phyloP scores from a whole-genome alignment of 2,797 vertebrate species.

The Sebastes matsubarae region DNA sequence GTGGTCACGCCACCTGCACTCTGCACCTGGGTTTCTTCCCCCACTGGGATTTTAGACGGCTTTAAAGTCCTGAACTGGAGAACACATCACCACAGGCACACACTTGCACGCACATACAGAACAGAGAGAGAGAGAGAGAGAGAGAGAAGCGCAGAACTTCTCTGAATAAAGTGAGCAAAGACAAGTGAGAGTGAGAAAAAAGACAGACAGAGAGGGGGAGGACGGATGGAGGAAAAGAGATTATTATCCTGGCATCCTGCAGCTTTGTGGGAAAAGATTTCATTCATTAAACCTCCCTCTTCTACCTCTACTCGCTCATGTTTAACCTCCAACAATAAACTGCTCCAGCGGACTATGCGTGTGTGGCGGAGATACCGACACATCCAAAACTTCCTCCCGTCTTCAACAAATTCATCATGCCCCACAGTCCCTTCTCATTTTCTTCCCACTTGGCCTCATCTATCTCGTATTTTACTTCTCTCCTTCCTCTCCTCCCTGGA shows the following conservation, averaged over 20 bases:
- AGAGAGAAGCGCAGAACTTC: slow-evolving; percentile 26
- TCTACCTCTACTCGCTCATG: background rate
- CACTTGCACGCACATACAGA: slow-evolving; percentile 41
- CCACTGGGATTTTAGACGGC: slow-evolving; percentile 66
- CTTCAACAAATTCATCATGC: slow-evolving; percentile 23
- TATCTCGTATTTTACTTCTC: slow-evolving; percentile 26
- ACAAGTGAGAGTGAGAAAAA: slow-evolving; percentile 22
- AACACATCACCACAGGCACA: slow-evolving; percentile 70
- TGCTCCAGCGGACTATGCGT: background rate
- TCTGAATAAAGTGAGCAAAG: slow-evolving; percentile 23
- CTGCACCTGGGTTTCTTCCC: slow-evolving; percentile 77
- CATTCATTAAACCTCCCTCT: slow-evolving; percentile 54
- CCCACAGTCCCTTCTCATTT: slow-evolving; percentile 20
- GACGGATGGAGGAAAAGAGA: slow-evolving; percentile 18
- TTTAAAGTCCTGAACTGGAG: slow-evolving; percentile 78
- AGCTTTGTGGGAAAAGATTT: slow-evolving; percentile 72
- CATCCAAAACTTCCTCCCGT: slow-evolving; percentile 27
- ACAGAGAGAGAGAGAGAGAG: slow-evolving; percentile 24
- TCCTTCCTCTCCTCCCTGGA: slow-evolving; percentile 35
- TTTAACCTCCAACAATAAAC: slow-evolving; percentile 42
- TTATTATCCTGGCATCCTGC: slow-evolving; percentile 60
- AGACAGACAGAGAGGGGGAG: slow-evolving; percentile 8
- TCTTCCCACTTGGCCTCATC: slow-evolving; percentile 47
- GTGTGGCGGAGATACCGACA: slow-evolving; percentile 8
- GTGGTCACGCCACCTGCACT: slow-evolving; percentile 79